A percentile compares a stretch with the other conserved stretches of the same genome.
phyloP scores from a whole-genome alignment of 2,797 vertebrate species.

The Phrynocephalus vlangalii region DNA sequence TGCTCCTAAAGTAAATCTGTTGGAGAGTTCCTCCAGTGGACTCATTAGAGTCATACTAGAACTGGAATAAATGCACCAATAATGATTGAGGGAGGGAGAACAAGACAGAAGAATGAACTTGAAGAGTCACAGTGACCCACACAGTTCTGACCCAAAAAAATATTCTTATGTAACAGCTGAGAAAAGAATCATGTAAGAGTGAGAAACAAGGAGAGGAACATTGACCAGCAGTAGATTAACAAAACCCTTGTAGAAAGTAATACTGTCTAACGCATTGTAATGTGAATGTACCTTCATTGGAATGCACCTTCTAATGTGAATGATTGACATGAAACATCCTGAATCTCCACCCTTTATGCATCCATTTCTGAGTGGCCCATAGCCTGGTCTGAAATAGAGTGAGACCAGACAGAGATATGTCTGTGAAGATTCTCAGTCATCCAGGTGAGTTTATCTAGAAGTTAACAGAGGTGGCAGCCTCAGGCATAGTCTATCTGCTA shows the following conservation, averaged over 20 bases:
- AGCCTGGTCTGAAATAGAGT: neutral
- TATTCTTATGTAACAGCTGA: neutral
- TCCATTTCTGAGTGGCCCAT: neutral
- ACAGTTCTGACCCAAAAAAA: conserved; percentile 1
- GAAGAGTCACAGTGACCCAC: conserved; percentile 15
- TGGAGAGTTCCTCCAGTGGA: conserved; percentile 37
- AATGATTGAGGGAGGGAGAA: conserved; percentile 22
- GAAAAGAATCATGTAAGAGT: conserved; percentile 9
- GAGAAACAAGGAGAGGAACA: conserved; percentile 1
- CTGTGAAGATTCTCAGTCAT: too few relatives aligned
- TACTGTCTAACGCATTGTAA: neutral
- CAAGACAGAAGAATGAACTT: neutral
- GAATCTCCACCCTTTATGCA: neutral
- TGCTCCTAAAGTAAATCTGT: conserved; percentile 45
- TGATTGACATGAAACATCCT: neutral
- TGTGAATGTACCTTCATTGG: too few relatives aligned
- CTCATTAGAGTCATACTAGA: conserved; percentile 53
- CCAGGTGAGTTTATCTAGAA: too few relatives aligned
- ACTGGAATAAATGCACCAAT: conserved; percentile 29
- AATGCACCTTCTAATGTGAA: too few relatives aligned
- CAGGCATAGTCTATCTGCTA: too few relatives aligned
- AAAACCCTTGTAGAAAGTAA: neutral
- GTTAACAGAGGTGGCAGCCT: too few relatives aligned
- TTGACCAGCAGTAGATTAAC: neutral
- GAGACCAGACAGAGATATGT: too few relatives aligned